Base-by-base conservation (phyloP, 2,888 invertebrate species). In the Tubulanus polymorphus region DNA sequence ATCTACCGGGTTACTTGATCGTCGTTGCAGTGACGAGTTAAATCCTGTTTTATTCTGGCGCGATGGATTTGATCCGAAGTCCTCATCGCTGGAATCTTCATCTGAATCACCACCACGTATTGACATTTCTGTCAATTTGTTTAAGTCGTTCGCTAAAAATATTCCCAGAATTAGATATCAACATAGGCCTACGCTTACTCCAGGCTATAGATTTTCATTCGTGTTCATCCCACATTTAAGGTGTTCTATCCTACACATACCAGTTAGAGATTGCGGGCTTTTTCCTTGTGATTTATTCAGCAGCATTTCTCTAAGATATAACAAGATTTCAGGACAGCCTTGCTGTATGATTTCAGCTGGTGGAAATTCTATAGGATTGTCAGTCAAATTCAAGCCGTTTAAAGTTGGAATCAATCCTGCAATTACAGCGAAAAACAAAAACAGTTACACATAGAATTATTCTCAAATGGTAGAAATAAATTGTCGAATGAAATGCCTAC, bases 281-380 rank as follows among this genome's bases (percentile, higher is more conserved):
- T 15, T 47, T n/a, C 58, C 57, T 8, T 61, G 54, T 10, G 59
- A 59, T 48, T 74, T 74, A n/a, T 72, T 72, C 53, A 64, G 61
- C 5, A 73, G 63, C 67, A 76, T 67, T 32, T 73, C 70, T 50
- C 70, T 58, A 27, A 77, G 61, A 56, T 72, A 78, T 37, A 62
- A 62, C n/a, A 74, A 63, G 15, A 77, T 71, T 54, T 67, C 67
- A 41, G 62, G 61, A 15, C 72, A 73, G 25, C 78, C 78, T 53
- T 66, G 67, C 49, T 73, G 69, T 27, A 76, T 65, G 18, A 78
- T 63, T 41, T 72, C 72, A 37, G 57, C 51, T 15, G 77, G 76
- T 23, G 78, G 78, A 57, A 77, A 78, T 50, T 76, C 75, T 27
- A 78, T 58, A 1, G 77, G 78, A 56, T 78, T 78, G 60, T 70